Percentiles rank a stretch among this genome's conserved stretches.
Conservation (phyloP, 2,113 vertebrate genomes). For the rat (Rattus norvegicus) region DNA sequence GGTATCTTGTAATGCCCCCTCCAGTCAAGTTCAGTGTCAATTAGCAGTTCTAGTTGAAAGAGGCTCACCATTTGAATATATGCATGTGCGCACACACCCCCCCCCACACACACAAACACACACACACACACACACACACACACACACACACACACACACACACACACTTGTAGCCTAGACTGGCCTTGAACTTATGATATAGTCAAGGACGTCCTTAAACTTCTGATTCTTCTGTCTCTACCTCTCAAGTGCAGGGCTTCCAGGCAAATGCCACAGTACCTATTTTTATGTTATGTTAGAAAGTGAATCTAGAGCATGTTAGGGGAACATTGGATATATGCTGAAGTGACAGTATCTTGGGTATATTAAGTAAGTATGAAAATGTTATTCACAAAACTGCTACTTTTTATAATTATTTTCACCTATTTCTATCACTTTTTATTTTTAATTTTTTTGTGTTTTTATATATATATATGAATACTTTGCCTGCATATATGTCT, state of each 20-base stretch:
- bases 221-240: not conserved
- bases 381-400: not conserved
- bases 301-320: not conserved
- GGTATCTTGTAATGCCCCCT: not conserved
- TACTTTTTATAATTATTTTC: not conserved
- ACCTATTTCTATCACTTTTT: not conserved
- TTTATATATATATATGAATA: too few species aligned
- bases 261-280: not conserved
- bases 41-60: not conserved
- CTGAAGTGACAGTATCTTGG: not conserved
- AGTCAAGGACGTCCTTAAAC: not conserved
- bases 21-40: not conserved
- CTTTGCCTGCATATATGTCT: not conserved
- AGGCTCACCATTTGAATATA: too few species aligned
- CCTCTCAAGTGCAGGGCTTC: not conserved
- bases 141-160: not conserved
- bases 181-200: not conserved
- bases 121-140: too few species aligned
- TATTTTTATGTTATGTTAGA: not conserved
- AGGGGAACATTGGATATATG: not conserved
- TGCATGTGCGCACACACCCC: too few species aligned
- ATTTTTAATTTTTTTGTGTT: not conserved
- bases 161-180: not conserved
- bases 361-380: not conserved
- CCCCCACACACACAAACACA: too few species aligned